phyloP scores from a whole-genome alignment of 1,140 invertebrate genomes.

The Drosophila sproati region DNA sequence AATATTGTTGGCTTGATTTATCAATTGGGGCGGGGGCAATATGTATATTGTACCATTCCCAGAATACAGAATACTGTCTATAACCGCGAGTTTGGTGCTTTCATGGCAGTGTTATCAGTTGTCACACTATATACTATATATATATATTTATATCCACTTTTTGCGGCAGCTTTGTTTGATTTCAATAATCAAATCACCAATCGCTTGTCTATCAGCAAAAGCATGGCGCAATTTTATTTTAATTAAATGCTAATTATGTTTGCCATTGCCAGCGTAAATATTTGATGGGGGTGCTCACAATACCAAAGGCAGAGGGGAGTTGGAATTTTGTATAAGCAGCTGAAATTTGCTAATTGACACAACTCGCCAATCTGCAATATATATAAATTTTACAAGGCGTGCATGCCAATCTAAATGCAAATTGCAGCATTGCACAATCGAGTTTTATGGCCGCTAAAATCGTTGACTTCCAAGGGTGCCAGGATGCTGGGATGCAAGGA shows the following conservation, averaged over 20 bases:
- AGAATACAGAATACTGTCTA: background rate
- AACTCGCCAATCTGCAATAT: constrained; percentile 5
- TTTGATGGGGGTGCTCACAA: constrained; percentile 45
- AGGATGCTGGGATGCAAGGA: constrained; percentile 17
- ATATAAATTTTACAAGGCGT: constrained; percentile 5
- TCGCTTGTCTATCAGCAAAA: constrained; percentile 66
- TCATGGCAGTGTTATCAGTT: constrained; percentile 48
- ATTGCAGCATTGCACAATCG: constrained; percentile 46
- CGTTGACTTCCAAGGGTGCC: constrained; percentile 7
- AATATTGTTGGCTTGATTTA: constrained; percentile 5
- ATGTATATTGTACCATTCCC: background rate
- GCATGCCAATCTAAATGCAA: constrained; percentile 72
- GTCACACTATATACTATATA: background rate
- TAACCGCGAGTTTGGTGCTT: background rate
- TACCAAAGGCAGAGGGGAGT: background rate
- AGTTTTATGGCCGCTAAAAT: constrained; percentile 48
- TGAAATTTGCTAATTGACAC: constrained; percentile 48
- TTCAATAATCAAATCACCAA: constrained; percentile 77
- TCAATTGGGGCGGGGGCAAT: constrained; percentile 11
- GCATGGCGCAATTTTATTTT: constrained; percentile 72
- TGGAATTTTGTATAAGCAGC: constrained; percentile 8
- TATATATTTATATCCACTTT: constrained; percentile 20
- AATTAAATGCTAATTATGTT: constrained; percentile 84
- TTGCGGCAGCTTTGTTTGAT: constrained; percentile 72
- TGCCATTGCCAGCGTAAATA: constrained; percentile 64